A percentile compares a stretch with the other conserved stretches of the same genome.
phyloP scores from a whole-genome alignment of 2,113 vertebrate species.

The Tragelaphus imberbis region DNA sequence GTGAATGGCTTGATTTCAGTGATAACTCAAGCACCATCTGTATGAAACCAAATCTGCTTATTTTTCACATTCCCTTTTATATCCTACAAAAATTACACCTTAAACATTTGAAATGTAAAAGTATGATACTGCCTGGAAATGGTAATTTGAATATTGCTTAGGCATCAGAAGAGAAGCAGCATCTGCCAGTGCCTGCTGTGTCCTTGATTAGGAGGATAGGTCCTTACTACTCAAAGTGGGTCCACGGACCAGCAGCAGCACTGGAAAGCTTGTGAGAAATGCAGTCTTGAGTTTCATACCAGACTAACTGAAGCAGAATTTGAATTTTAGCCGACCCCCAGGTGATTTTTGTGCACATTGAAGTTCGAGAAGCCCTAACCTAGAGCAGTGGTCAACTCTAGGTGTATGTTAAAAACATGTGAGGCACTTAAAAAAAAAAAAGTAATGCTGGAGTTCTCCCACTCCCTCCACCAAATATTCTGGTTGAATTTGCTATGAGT shows the following conservation, averaged over 20 bases:
- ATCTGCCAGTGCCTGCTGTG: conserved; percentile 38
- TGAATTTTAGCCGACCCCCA: not conserved
- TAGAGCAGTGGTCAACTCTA: not conserved
- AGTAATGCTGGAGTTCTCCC: not conserved
- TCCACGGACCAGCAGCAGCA: not conserved
- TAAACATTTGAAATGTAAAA: conserved; percentile 63
- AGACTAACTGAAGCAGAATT: not conserved
- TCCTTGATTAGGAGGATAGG: not conserved
- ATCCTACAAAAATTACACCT: conserved; percentile 46
- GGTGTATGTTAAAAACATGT: not conserved
- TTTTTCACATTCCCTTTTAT: conserved; percentile 69
- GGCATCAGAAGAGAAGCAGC: conserved; percentile 45
- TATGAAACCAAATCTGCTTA: conserved; percentile 54
- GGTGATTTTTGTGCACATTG: not conserved
- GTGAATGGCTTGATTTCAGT: conserved; percentile 54
- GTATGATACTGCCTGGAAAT: conserved; percentile 51
- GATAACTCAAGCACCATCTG: conserved; percentile 67
- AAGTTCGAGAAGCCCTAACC: not conserved
- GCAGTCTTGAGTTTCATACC: not conserved
- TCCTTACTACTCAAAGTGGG: not conserved
- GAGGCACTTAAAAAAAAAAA: not conserved
- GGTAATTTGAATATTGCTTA: conserved; percentile 63
- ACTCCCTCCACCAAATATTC: not conserved
- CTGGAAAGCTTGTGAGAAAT: not conserved
- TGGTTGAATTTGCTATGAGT: not conserved